Percentiles rank a stretch among this genome's conserved stretches.
These are phyloP conservation scores for Pitta sordida DNA, from an alignment of 2,113 vertebrate species.

Conservation along the genomic window DNA sequence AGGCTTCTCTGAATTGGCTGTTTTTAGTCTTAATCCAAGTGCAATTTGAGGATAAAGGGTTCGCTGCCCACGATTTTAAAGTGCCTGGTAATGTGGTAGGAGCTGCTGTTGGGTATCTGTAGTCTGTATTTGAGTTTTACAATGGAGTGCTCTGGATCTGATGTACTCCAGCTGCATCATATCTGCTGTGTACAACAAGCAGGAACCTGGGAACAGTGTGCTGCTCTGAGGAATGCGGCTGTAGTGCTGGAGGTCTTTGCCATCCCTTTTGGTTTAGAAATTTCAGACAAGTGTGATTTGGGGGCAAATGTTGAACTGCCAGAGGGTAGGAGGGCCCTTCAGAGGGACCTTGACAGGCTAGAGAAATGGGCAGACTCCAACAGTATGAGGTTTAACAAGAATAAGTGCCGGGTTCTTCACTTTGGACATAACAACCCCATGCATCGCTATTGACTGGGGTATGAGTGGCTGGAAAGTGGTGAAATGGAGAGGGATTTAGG, in stretches of 20 bases:
- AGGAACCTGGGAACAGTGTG: background rate
- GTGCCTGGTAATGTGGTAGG: accelerated
- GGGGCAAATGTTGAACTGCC: no score
- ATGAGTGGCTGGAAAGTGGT: no score
- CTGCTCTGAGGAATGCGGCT: background rate
- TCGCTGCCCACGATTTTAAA: background rate
- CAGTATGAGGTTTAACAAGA: no score
- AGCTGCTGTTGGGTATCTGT: background rate
- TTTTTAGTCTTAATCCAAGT: background rate
- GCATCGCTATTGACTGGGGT: no score
- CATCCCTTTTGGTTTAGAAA: background rate
- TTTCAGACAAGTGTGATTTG: background rate
- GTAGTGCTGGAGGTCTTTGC: accelerated
- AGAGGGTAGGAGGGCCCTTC: no score
- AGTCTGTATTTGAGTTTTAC: background rate
- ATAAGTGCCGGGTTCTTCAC: no score
- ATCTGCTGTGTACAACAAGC: background rate
- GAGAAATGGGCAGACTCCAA: no score
- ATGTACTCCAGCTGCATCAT: accelerated
- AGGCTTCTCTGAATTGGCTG: background rate
- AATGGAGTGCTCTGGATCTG: background rate
- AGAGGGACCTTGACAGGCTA: no score
- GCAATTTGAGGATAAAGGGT: background rate
- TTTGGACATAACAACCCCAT: no score
- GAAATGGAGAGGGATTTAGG: no score